phyloP scores from a whole-genome alignment of 1,140 invertebrate species.

The Pygmarrhopalites habei region DNA sequence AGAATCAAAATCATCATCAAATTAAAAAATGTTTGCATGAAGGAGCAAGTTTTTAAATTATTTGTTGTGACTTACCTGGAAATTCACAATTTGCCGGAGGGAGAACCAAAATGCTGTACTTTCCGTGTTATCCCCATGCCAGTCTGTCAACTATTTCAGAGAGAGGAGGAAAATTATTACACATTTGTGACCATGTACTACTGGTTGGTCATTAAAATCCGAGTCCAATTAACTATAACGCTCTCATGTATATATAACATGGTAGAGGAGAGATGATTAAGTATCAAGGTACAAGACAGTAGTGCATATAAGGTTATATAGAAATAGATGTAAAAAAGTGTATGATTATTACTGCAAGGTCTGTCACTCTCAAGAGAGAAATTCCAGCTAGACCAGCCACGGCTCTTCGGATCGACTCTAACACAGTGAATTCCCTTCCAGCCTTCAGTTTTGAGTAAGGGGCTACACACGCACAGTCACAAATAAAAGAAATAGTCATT shows the following conservation, averaged over 20 bases:
- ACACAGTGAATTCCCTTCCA: slow-evolving; percentile 31
- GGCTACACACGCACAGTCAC: slow-evolving; percentile 15
- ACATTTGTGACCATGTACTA: no score
- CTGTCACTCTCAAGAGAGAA: slow-evolving; percentile 43
- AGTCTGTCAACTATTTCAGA: slow-evolving; percentile 33
- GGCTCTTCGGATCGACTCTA: slow-evolving; percentile 43
- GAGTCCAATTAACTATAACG: no score
- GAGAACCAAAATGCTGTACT: slow-evolving; percentile 39
- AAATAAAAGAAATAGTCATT: background rate
- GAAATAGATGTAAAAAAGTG: no score
- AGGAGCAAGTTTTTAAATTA: no score
- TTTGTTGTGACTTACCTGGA: no score
- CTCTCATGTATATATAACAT: no score
- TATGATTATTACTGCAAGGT: slow-evolving; percentile 43
- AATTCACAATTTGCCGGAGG: slow-evolving; percentile 38
- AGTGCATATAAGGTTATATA: no score
- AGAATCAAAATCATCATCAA: background rate
- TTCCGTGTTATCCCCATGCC: slow-evolving; percentile 23
- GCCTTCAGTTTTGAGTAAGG: slow-evolving; percentile 35
- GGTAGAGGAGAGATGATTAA: no score
- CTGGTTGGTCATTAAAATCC: no score
- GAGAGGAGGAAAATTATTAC: no score
- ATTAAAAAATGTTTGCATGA: background rate
- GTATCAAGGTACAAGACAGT: no score
- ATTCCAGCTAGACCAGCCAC: slow-evolving; percentile 44